Conservation (phyloP, 2,113 vertebrate species). For the Pollachius pollachius region DNA sequence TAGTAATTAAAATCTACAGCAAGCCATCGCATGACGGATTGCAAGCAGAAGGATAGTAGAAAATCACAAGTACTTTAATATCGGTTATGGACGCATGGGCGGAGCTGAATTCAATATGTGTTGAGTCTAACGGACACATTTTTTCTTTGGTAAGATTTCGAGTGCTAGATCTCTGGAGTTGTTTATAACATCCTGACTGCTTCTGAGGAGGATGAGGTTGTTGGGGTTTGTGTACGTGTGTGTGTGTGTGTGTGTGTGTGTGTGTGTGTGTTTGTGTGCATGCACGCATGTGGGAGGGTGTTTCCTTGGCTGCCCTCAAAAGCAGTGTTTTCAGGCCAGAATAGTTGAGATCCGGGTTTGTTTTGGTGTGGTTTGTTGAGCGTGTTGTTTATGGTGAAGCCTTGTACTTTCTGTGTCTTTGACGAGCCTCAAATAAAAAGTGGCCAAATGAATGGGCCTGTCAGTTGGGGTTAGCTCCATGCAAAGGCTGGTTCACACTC, state of each 20-base stretch:
- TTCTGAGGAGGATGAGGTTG: constrained; percentile 22
- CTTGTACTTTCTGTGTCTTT: constrained; percentile 71
- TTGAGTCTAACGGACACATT: constrained; percentile 20
- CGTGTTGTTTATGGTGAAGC: constrained; percentile 76
- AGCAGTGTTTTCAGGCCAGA: constrained; percentile 23
- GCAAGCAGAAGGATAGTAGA: constrained; percentile 45
- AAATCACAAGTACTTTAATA: constrained; percentile 63
- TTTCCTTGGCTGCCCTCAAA: constrained; percentile 39
- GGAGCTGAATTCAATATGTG: constrained; percentile 29
- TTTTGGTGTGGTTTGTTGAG: constrained; percentile 75
- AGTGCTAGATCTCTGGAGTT: constrained; percentile 23
- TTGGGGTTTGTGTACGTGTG: no score
- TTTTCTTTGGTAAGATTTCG: constrained; percentile 38
- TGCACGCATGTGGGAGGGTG: background rate
- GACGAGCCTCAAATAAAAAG: constrained; percentile 72
- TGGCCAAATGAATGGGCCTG: constrained; percentile 69
- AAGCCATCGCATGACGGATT: constrained; percentile 51
- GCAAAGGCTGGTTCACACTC: constrained; percentile 15
- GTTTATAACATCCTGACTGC: constrained; percentile 41
- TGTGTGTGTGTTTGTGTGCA: no score
- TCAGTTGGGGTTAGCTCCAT: constrained; percentile 64
- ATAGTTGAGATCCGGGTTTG: constrained; percentile 61
- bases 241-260: no score
- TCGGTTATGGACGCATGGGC: constrained; percentile 59
- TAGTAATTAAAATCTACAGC: constrained; percentile 71